Evolutionary conservation across 2,888 invertebrate genomes (phyloP).

Genomic region (Sphaeridia pumilis): DNA sequence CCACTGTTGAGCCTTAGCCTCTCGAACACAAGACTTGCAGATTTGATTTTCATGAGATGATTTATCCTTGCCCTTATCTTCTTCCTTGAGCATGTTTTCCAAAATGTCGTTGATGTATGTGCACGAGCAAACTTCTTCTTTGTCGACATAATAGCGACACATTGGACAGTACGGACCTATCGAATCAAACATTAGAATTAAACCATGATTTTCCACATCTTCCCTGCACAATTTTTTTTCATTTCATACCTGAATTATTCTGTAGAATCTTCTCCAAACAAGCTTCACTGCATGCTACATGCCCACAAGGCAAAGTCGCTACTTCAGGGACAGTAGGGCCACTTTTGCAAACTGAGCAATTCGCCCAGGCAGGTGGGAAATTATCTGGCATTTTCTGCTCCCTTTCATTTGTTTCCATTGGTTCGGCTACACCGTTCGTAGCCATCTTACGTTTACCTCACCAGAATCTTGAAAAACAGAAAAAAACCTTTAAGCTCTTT

Average conservation of each 20-base stretch:
- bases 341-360: constrained; percentile 5
- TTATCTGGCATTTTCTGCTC: background rate
- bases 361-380: constrained; percentile 10
- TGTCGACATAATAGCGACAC: constrained; percentile 1
- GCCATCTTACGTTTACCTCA: no score
- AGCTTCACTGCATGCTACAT: constrained; percentile 11
- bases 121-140: constrained; percentile 2
- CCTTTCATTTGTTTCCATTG: background rate
- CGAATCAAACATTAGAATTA: background rate
- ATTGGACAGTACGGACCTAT: constrained; percentile 4
- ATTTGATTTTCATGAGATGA: constrained; percentile 6
- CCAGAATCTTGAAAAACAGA: no score
- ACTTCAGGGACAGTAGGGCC: constrained; percentile 7
- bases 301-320: constrained; percentile 7
- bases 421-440: background rate
- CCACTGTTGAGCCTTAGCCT: constrained; percentile 11
- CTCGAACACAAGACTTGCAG: constrained; percentile 16
- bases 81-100: background rate
- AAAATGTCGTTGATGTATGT: constrained; percentile 10
- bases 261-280: constrained; percentile 7
- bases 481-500: no score
- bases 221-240: background rate
- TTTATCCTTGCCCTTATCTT: constrained; percentile 1
- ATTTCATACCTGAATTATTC: constrained; percentile 6
- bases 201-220: background rate